Percentiles rank a stretch among this genome's conserved stretches.
Evolutionary conservation across 2,888 invertebrate genomes (phyloP).

Genomic region (Drosophila koepferae): DNA sequence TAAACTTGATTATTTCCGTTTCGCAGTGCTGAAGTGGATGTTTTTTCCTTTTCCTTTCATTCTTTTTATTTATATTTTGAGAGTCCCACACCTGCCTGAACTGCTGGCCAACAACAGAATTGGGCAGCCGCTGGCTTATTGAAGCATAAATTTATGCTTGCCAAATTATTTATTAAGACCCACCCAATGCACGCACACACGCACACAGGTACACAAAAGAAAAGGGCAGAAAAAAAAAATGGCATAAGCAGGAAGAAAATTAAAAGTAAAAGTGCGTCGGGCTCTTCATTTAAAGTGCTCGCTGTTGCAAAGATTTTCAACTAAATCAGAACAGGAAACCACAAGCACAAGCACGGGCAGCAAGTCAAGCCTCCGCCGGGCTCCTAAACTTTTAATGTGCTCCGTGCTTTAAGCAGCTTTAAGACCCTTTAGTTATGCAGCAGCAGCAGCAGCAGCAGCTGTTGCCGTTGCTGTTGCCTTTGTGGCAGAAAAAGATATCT

Average conservation of each 20-base stretch:
- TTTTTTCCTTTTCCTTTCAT: constrained; percentile 15
- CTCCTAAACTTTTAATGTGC: constrained; percentile 35
- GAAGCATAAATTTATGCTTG: constrained; percentile 74
- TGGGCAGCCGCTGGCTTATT: constrained; percentile 62
- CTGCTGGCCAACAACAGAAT: constrained; percentile 36
- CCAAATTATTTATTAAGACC: constrained; percentile 77
- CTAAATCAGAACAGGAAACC: constrained; percentile 43
- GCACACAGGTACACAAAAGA: constrained; percentile 2
- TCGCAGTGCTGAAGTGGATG: constrained; percentile 28
- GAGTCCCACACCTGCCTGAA: constrained; percentile 5
- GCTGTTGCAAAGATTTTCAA: constrained; percentile 32
- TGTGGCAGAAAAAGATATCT: constrained; percentile 5
- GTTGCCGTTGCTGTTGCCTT: background rate
- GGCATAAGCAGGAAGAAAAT: constrained; percentile 37
- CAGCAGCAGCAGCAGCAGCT: constrained; percentile 19
- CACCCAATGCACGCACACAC: constrained; percentile 6
- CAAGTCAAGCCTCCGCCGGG: background rate
- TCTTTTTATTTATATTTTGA: background rate
- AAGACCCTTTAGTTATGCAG: constrained; percentile 46
- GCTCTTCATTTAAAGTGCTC: constrained; percentile 44
- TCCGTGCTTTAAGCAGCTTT: constrained; percentile 53
- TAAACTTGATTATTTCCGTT: constrained; percentile 75
- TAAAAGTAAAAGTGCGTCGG: constrained; percentile 52
- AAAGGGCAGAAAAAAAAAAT: constrained; percentile 38
- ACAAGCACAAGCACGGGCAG: constrained; percentile 35